Evolutionary conservation across 1,140 invertebrate species (phyloP), one percentile per base, ranked within the genome.

Genomic region (Ditylenchus dipsaci): DNA sequence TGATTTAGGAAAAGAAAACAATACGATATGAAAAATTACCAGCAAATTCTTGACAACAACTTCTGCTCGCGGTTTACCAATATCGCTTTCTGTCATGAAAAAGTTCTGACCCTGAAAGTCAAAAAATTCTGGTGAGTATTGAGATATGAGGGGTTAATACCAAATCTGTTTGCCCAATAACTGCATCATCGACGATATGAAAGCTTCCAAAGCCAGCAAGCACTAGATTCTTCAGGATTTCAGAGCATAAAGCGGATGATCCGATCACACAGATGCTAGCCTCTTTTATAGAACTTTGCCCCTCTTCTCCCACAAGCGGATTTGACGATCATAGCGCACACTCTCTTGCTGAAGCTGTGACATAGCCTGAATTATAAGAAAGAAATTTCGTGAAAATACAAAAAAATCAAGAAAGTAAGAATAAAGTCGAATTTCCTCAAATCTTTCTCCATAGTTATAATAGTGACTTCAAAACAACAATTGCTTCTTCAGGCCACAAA

Each of bases 301-400:
- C 76, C 15, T 78, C 73, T 33, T 77, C 76, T 47, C 76, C 76
- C 76, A 77, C 19, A 77, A 45, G 15, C 76, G 73, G 26, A 77
- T 65, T 61, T 77, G 76, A 8, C 69, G 53, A 27, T 71, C 69
- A 57, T 71, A 71, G 57, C 69, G 66, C n/a, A 53, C 3, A 21
- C n/a, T 21, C 3, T 53, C 49, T 15, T 53, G 49, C 49, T 53
- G 33, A 38, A 38, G 33, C 33, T 38, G 33, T 15, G n/a, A 53
- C 23, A 53, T 53, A 3, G 15, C 15, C 49, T 53, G 15, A 53
- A 53, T 7, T 7, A 7, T 19, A 7, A 53, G 15, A 7, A 1
- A 53, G 3, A 21, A 53, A 53, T 53, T 5, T 38, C 33, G n/a
- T n/a, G n/a, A n/a, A n/a, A n/a, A n/a, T n/a, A n/a, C n/a, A n/a